Percentiles rank a stretch among this genome's conserved stretches.
Evolutionary conservation across 2,888 invertebrate genomes (phyloP).

Genomic region (Temnothorax rugatulus): DNA sequence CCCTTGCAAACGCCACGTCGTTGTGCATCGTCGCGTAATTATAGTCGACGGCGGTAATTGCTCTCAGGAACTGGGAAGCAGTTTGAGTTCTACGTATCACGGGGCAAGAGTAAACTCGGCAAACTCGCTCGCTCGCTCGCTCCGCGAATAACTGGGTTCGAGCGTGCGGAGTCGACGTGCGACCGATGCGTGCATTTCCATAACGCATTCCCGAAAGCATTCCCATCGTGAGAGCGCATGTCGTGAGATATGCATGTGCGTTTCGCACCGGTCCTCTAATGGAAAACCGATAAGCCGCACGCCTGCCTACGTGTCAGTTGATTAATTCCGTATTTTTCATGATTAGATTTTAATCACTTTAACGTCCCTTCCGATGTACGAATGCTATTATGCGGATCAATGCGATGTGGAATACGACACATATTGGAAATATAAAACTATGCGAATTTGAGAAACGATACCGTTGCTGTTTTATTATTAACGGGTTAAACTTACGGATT

Average conservation of each 20-base stretch:
- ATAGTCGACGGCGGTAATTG: constrained; percentile 74
- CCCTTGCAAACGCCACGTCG: constrained; percentile 56
- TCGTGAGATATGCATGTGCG: background rate
- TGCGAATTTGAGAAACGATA: background rate
- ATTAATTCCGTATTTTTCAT: constrained; percentile 24
- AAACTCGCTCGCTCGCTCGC: constrained; percentile 59
- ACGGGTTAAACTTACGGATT: background rate
- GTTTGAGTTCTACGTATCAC: constrained; percentile 66
- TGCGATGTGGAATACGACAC: background rate
- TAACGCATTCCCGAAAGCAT: constrained; percentile 55
- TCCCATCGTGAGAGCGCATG: background rate
- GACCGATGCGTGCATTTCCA: constrained; percentile 54
- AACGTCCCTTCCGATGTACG: background rate
- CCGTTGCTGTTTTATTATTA: background rate
- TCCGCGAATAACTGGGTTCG: constrained; percentile 4
- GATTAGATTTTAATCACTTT: constrained; percentile 1
- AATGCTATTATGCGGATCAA: background rate
- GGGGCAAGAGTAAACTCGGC: constrained; percentile 56
- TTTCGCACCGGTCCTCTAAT: constrained; percentile 17
- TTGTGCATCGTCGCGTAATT: constrained; percentile 70
- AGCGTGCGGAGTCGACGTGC: background rate
- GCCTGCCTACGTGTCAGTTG: background rate
- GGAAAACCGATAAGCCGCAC: constrained; percentile 34
- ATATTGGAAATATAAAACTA: background rate
- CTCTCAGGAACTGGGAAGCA: constrained; percentile 72